phyloP scores from a whole-genome alignment of 1,140 invertebrate species.

The Coboldia fuscipes region DNA sequence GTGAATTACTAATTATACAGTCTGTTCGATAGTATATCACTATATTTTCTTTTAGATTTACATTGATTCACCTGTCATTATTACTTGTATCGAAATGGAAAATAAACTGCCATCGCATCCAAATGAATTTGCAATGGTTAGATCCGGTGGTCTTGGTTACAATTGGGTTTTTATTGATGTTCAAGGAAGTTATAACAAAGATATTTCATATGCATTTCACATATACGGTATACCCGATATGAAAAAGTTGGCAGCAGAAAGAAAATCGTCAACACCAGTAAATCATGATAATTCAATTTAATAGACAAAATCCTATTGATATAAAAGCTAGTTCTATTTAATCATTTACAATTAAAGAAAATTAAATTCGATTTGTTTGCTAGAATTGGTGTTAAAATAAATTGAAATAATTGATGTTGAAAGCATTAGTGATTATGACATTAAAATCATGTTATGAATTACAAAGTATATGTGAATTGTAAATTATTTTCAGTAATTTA shows the following conservation, averaged over 20 bases:
- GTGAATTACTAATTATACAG: background rate
- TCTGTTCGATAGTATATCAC: background rate
- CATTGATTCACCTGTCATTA: background rate
- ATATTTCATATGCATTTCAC: background rate
- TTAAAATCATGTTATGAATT: too few species aligned
- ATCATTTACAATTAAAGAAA: background rate
- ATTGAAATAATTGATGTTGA: too few species aligned
- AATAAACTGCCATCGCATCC: background rate
- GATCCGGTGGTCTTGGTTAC: background rate
- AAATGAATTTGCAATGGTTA: background rate
- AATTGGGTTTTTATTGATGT: slow-evolving; percentile 1
- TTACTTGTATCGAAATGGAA: slow-evolving; percentile 1
- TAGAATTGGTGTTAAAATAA: too few species aligned
- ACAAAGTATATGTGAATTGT: background rate
- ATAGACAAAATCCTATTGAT: background rate
- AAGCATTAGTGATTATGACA: too few species aligned
- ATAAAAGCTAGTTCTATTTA: background rate
- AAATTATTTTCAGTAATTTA: background rate
- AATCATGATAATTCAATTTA: background rate
- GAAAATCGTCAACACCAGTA: background rate
- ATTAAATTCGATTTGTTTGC: background rate
- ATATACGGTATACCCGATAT: background rate
- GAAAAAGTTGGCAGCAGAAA: background rate
- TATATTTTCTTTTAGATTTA: background rate
- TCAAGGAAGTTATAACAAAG: background rate